These are phyloP conservation scores for Holotrichia oblita DNA, from an alignment of 1,140 invertebrate species.

Conservation along the genomic window DNA sequence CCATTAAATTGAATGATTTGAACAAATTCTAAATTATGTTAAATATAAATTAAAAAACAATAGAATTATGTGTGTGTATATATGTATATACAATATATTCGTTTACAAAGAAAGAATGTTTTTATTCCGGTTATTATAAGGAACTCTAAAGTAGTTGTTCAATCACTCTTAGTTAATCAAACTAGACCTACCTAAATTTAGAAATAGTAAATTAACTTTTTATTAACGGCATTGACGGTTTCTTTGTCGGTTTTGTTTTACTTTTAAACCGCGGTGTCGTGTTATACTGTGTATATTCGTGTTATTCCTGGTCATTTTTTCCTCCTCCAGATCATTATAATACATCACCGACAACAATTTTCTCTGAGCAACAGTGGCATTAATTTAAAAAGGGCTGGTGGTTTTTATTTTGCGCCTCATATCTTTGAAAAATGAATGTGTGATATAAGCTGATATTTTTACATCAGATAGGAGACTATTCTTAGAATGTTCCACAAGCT, in stretches of 20 bases:
- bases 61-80: not conserved
- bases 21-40: too few relatives aligned
- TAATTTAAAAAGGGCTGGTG: not conserved
- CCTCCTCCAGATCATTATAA: not conserved
- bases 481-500: not conserved
- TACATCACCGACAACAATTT: not conserved
- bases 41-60: not conserved
- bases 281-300: not conserved
- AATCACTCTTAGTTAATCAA: not conserved
- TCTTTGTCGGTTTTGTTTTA: not conserved
- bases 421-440: not conserved
- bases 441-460: conserved; percentile 11
- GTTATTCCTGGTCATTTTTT: not conserved
- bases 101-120: not conserved
- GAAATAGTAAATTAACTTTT: not conserved
- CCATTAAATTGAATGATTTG: too few relatives aligned
- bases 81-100: not conserved
- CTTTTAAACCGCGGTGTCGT: not conserved
- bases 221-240: not conserved
- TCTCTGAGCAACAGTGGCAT: not conserved
- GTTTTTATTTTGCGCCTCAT: not conserved
- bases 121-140: not conserved
- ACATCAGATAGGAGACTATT: conserved; percentile 6
- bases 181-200: not conserved
- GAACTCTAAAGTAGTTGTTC: not conserved